Conservation (phyloP, 2,888 invertebrate genomes). For the Crepidodera aurea region DNA sequence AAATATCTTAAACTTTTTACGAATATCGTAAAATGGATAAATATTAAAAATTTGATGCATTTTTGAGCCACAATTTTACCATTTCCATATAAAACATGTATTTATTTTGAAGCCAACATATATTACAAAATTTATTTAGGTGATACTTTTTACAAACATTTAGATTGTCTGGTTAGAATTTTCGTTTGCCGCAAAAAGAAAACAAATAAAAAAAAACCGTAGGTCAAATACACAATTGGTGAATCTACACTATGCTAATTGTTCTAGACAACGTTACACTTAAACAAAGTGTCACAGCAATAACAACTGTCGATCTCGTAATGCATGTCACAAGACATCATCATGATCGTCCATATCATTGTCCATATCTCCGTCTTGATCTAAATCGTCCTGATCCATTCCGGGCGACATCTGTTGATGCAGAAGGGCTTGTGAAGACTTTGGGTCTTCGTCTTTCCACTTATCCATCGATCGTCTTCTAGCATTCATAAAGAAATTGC, state of each 20-base stretch:
- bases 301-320: constrained; percentile 62
- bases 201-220: constrained; percentile 31
- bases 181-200: constrained; percentile 38
- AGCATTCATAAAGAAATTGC: constrained; percentile 99
- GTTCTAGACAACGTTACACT: constrained; percentile 55
- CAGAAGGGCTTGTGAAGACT: constrained; percentile 60
- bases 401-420: constrained; percentile 62
- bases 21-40: too few relatives aligned
- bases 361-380: constrained; percentile 63
- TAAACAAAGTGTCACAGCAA: constrained; percentile 60
- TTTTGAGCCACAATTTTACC: too few relatives aligned
- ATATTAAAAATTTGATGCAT: too few relatives aligned
- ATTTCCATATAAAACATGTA: too few relatives aligned
- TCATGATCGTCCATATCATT: constrained; percentile 66
- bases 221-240: constrained; percentile 50
- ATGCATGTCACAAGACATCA: constrained; percentile 66
- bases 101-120: constrained; percentile 6
- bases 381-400: constrained; percentile 60
- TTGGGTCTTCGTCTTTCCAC: constrained; percentile 94
- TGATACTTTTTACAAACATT: constrained; percentile 1
- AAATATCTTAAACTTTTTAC: too few relatives aligned
- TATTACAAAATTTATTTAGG: not conserved
- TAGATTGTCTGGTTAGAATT: constrained; percentile 42
- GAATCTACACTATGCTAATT: constrained; percentile 52
- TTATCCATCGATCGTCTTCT: constrained; percentile 97